Conservation (phyloP, 2,888 invertebrate species). For the Lithophane semibrunnea region DNA sequence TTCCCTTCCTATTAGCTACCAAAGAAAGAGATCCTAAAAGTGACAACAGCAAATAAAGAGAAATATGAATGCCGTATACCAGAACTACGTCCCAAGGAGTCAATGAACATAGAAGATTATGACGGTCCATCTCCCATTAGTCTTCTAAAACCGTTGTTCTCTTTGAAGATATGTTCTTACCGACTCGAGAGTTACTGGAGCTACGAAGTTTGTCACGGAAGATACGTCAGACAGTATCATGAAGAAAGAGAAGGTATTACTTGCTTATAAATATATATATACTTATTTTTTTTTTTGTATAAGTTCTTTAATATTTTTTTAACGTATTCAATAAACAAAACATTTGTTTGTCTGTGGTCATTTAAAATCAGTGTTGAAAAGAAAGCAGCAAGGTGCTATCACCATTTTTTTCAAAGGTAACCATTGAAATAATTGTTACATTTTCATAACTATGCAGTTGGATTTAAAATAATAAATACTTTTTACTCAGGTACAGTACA, state of each 20-base stretch:
- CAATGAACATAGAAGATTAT: conserved; percentile 91
- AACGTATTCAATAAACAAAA: background rate
- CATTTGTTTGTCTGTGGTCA: conserved; percentile 22
- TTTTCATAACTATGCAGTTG: background rate
- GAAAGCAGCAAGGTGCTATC: conserved; percentile 14
- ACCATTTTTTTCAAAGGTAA: conserved; percentile 38
- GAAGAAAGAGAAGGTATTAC: conserved; percentile 96
- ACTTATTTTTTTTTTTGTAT: too few species aligned
- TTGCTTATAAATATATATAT: background rate
- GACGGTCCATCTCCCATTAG: conserved; percentile 94
- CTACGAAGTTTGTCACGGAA: conserved; percentile 98
- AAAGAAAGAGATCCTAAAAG: conserved; percentile 91
- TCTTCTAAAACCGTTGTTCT: conserved; percentile 94
- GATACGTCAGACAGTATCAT: conserved; percentile 97
- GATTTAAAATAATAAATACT: background rate
- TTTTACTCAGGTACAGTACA: background rate
- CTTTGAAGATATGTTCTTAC: conserved; percentile 95
- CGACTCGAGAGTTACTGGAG: conserved; percentile 98
- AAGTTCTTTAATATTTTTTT: background rate
- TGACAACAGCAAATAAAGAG: conserved; percentile 95
- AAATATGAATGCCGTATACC: conserved; percentile 96
- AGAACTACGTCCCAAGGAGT: conserved; percentile 89
- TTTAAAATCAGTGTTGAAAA: conserved; percentile 46
- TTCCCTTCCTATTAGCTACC: conserved; percentile 38
- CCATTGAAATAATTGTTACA: background rate